Conservation (phyloP, 2,888 invertebrate species). For the Cactoblastis cactorum region DNA sequence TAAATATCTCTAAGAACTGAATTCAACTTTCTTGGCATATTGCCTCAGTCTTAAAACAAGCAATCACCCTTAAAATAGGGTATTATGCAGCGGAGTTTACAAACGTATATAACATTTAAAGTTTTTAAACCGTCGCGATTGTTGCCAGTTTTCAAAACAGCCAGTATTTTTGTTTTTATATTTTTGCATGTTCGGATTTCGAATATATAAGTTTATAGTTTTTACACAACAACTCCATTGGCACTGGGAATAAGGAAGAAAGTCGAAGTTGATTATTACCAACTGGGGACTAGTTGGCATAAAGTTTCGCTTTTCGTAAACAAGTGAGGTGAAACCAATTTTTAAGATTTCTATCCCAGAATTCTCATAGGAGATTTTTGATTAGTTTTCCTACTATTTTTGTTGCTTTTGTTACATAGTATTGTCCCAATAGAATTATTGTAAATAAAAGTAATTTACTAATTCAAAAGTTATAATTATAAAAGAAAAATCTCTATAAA, state of each 20-base stretch:
- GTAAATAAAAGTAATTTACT: too few species aligned
- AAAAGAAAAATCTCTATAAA: too few species aligned
- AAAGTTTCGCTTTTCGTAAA: not conserved
- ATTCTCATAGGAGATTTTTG: not conserved
- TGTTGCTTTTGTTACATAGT: too few species aligned
- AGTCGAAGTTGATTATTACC: not conserved
- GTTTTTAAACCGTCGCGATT: not conserved
- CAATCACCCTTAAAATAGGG: conserved; percentile 3
- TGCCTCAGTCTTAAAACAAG: conserved; percentile 1
- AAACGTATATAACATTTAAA: not conserved
- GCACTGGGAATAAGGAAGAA: not conserved
- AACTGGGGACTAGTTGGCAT: not conserved
- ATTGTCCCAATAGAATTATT: too few species aligned
- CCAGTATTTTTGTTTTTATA: not conserved
- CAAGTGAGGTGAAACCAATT: not conserved
- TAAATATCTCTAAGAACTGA: not conserved
- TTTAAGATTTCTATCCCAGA: not conserved
- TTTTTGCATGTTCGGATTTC: not conserved
- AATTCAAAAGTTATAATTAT: too few species aligned
- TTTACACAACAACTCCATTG: not conserved
- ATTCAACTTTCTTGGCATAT: conserved; percentile 4
- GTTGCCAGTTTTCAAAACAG: not conserved
- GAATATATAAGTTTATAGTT: not conserved
- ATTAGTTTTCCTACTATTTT: too few species aligned
- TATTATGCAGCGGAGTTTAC: conserved; percentile 1